Percentiles rank a stretch among this genome's conserved stretches.
Evolutionary conservation across 2,797 vertebrate species (phyloP).

Genomic region (Sphenodon punctatus): DNA sequence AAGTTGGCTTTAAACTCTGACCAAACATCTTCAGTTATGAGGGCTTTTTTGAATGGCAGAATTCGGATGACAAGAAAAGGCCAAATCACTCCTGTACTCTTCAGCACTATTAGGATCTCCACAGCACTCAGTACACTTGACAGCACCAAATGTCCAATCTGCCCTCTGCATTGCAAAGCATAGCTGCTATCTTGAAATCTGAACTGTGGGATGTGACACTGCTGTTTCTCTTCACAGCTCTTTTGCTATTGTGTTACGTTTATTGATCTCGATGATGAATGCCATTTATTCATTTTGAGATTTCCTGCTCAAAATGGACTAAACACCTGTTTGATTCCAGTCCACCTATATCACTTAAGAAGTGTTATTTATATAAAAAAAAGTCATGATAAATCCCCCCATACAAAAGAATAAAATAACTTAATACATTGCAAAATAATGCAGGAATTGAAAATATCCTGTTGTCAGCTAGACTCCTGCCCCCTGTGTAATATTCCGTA

Average conservation of each 20-base stretch:
- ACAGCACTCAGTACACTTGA: not conserved
- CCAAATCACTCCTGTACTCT: not conserved
- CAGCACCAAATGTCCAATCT: not conserved
- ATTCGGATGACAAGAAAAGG: too few species aligned
- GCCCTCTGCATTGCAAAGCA: not conserved
- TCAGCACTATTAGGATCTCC: not conserved
- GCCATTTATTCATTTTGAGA: conserved; percentile 9
- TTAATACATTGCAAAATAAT: too few species aligned
- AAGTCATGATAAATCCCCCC: too few species aligned
- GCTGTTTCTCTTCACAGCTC: not conserved
- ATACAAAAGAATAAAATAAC: too few species aligned
- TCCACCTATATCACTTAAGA: not conserved
- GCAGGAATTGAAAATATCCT: not conserved
- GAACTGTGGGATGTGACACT: not conserved
- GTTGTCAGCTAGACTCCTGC: not conserved
- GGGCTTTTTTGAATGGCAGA: not conserved
- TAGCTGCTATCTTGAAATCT: not conserved
- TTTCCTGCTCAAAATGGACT: conserved; percentile 42
- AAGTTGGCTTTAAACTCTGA: not conserved
- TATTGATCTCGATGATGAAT: conserved; percentile 9
- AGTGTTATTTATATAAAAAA: too few species aligned
- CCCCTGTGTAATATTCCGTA: not conserved
- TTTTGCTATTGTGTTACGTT: conserved; percentile 1
- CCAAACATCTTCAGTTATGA: not conserved
- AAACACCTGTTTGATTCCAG: conserved; percentile 37